phyloP scores from a whole-genome alignment of 1,140 invertebrate species.

The Chironomus striatipennis region DNA sequence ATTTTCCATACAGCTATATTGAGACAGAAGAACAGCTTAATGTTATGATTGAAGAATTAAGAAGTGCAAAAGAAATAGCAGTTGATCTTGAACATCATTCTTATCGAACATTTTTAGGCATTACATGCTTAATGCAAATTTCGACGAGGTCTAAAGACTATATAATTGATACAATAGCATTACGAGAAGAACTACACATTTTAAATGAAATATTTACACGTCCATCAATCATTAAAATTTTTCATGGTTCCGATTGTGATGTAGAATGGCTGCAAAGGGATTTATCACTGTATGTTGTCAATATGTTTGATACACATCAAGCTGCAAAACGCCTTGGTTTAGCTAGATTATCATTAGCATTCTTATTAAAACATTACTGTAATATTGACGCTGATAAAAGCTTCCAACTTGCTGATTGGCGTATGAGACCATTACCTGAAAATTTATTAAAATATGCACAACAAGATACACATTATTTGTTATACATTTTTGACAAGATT shows the following conservation, averaged over 20 bases:
- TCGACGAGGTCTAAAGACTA: conserved; percentile 81
- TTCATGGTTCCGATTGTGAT: conserved; percentile 88
- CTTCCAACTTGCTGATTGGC: conserved; percentile 94
- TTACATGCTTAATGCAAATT: conserved; percentile 92
- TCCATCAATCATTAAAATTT: conserved; percentile 84
- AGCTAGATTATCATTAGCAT: conserved; percentile 63
- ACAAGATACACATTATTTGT: conserved; percentile 90
- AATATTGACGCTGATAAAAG: conserved; percentile 72
- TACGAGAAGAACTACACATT: conserved; percentile 71
- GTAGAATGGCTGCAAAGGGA: conserved; percentile 93
- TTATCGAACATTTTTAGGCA: conserved; percentile 73
- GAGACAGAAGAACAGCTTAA: conserved; percentile 55
- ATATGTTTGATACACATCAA: conserved; percentile 94
- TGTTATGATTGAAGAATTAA: conserved; percentile 57
- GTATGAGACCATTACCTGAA: conserved; percentile 78
- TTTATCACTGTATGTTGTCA: conserved; percentile 89
- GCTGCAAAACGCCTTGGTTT: conserved; percentile 72
- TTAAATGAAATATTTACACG: conserved; percentile 92
- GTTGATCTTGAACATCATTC: conserved; percentile 87
- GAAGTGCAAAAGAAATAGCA: conserved; percentile 59
- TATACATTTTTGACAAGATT: conserved; percentile 84
- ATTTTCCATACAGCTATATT: conserved; percentile 60
- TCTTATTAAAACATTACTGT: conserved; percentile 74
- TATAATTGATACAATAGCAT: conserved; percentile 76
- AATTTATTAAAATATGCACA: conserved; percentile 83